Evolutionary conservation across 1,140 invertebrate genomes (phyloP).

Genomic region (Hydropsyche tenuis): DNA sequence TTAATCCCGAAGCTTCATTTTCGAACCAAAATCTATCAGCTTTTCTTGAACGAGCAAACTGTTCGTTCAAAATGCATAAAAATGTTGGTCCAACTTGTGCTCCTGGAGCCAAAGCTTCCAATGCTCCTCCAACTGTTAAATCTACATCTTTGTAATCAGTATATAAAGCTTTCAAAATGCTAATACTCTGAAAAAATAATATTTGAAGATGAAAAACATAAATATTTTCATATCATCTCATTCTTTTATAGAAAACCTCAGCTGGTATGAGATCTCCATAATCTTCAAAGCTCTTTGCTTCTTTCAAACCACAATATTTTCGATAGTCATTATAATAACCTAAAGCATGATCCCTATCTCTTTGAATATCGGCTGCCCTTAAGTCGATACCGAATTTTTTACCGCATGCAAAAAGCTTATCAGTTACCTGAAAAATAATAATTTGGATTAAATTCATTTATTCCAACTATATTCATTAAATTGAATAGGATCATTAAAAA

Average conservation of each 20-base stretch:
- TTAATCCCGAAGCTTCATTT: conserved; percentile 58
- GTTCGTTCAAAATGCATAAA: conserved; percentile 86
- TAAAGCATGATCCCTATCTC: conserved; percentile 74
- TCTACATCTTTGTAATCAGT: conserved; percentile 84
- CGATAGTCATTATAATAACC: conserved; percentile 65
- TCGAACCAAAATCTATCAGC: conserved; percentile 62
- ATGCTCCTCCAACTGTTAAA: conserved; percentile 81
- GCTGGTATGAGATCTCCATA: conserved; percentile 63
- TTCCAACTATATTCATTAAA: too few relatives aligned
- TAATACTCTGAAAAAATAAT: conserved; percentile 67
- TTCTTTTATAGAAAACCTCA: conserved; percentile 11
- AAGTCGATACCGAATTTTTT: conserved; percentile 69
- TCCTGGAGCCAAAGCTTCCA: conserved; percentile 79
- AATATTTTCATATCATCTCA: background rate
- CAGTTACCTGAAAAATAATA: conserved; percentile 61
- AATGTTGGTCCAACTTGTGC: conserved; percentile 90
- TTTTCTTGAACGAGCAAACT: conserved; percentile 82
- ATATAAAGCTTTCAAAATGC: conserved; percentile 70
- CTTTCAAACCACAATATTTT: conserved; percentile 65
- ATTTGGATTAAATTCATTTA: too few relatives aligned
- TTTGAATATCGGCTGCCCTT: conserved; percentile 72
- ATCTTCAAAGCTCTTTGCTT: conserved; percentile 68
- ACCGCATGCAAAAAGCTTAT: conserved; percentile 63
- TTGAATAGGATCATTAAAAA: too few relatives aligned
- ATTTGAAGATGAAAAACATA: background rate